phyloP scores from a whole-genome alignment of 1,140 invertebrate genomes.

The Calliopsis andreniformis region DNA sequence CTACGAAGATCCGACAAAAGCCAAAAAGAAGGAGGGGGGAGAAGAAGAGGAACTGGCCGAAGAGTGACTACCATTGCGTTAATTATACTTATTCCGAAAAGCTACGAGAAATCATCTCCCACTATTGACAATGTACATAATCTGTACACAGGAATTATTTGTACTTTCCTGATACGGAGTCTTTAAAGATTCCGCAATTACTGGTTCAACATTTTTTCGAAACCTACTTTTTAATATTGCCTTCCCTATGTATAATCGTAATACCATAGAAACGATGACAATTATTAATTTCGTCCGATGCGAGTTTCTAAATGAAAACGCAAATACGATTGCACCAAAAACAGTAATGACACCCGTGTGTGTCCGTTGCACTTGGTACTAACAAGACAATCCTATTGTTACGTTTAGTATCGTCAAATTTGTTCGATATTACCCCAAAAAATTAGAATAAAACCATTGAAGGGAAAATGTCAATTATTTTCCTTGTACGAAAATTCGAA shows the following conservation, averaged over 20 bases:
- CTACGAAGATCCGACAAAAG: conserved; percentile 76
- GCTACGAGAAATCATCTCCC: conserved; percentile 18
- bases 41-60: conserved; percentile 53
- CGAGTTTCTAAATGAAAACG: no score
- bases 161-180: no score
- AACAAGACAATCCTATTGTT: conserved; percentile 27
- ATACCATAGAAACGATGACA: background rate
- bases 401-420: conserved; percentile 34
- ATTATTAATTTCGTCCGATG: background rate
- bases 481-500: conserved; percentile 46
- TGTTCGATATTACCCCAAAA: conserved; percentile 29
- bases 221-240: background rate
- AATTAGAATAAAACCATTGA: conserved; percentile 47
- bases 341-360: conserved; percentile 13
- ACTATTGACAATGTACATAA: conserved; percentile 1
- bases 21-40: conserved; percentile 71
- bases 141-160: background rate
- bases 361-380: conserved; percentile 7
- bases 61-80: conserved; percentile 42
- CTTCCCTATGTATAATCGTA: background rate
- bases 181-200: no score
- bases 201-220: background rate
- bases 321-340: background rate
- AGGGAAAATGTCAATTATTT: conserved; percentile 36
- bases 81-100: conserved; percentile 8